Base-by-base conservation (phyloP, 35 echinoderm and acorn worm genomes). In the Hemicentrotus pulcherrimus region DNA sequence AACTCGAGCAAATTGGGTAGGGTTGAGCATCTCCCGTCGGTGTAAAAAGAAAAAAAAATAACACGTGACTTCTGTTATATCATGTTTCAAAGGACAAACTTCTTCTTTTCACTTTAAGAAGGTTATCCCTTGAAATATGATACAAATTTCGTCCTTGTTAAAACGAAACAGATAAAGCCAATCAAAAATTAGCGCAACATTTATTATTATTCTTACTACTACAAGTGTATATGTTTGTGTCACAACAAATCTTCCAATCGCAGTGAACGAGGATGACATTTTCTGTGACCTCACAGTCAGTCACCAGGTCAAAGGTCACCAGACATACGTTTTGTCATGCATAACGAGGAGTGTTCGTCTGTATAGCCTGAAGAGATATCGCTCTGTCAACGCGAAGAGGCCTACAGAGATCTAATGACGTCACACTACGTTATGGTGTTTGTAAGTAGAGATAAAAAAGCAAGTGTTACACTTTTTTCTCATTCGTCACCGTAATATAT, bases 241-340 rank as follows among this genome's bases (percentile, higher is more conserved):
- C 61, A 6, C 24, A 71, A 71, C 24, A 19, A 71, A 78, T 18
- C 4, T 90, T 35, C 16, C 32, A 45, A 90, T 90, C 24, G 88
- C 18, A 90, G 30, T 28, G 88, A 90, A 90, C 88, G 88, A 90
- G 91, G 48, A 93, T 93, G 91, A 93, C 91, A 32, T 93, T 58
- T 31, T 58, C 0, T 31, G 10, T 93, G 46, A 93, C 48, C 91
- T 93, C 30, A 31, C 91, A 93, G 91, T 93, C 91, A 93, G 91
- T 93, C 91, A 48, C 91, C 91, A 47, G 91, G 91, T 93, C 91
- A 93, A 50, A 58, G 91, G 91, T 93, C 28, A 93, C 91, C 91
- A 93, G 91, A 93, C 91, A 31, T 93, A 31, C 30, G 48, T 58
- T 15, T 47, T 58, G 91, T 93, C 91, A 93, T 93, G 91, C 91